These are phyloP conservation scores for Lasioglossum albipes DNA, from an alignment of 1,140 invertebrate genomes.

Conservation along the genomic window DNA sequence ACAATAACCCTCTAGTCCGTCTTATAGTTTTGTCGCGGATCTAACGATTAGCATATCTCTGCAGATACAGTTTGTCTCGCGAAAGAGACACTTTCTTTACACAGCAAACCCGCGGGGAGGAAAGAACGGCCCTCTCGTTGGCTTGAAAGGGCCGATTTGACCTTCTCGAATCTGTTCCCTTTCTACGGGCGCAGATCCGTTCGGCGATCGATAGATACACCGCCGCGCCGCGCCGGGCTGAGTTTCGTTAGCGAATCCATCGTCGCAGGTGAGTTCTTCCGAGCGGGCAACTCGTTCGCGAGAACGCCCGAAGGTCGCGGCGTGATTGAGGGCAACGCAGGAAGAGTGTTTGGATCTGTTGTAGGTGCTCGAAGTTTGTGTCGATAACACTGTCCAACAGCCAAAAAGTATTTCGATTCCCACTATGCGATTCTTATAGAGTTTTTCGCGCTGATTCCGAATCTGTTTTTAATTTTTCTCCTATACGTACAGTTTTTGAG, in stretches of 20 bases:
- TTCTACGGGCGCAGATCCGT: not conserved
- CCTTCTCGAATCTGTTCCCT: constrained; percentile 9
- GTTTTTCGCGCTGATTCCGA: too few relatives aligned
- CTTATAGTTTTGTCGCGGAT: not conserved
- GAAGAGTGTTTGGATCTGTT: not conserved
- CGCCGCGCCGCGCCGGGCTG: not conserved
- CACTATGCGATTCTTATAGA: too few relatives aligned
- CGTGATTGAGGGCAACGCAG: constrained; percentile 4
- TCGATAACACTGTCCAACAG: too few relatives aligned
- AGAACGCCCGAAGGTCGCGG: constrained; percentile 31
- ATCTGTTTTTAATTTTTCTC: too few relatives aligned
- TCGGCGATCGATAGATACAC: constrained; percentile 11
- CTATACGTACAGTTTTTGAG: too few relatives aligned
- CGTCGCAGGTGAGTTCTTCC: constrained; percentile 28
- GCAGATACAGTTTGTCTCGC: not conserved
- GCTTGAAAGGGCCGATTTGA: not conserved
- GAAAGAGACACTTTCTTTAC: not conserved
- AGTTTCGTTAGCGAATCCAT: constrained; percentile 22
- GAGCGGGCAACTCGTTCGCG: constrained; percentile 17
- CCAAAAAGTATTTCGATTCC: too few relatives aligned
- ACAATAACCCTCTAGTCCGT: too few relatives aligned
- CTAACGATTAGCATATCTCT: not conserved
- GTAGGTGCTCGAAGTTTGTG: not conserved
- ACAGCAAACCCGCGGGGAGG: not conserved
- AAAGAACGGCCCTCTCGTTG: not conserved